These are phyloP conservation scores for Anableps anableps DNA, from an alignment of 2,797 vertebrate genomes.

Conservation along the genomic window DNA sequence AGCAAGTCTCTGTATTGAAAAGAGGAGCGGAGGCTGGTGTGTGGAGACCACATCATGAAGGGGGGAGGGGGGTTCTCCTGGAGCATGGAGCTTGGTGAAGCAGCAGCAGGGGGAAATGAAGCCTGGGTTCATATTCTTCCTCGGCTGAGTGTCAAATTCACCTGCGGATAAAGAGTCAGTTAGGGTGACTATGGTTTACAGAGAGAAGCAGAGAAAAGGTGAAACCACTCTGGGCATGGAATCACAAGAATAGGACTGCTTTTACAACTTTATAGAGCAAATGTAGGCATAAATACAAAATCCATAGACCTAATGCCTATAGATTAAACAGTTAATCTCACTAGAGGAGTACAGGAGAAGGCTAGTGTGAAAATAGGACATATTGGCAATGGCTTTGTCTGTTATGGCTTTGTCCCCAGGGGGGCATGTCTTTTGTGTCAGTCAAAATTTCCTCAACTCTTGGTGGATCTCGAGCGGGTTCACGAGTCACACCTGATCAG, in stretches of 20 bases:
- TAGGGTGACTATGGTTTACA: constrained; percentile 30
- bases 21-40: constrained; percentile 23
- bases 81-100: constrained; percentile 41
- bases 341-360: background rate
- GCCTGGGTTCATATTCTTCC: constrained; percentile 37
- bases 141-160: constrained; percentile 64
- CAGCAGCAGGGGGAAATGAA: constrained; percentile 33
- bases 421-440: background rate
- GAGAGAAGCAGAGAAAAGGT: constrained; percentile 8
- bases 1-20: constrained; percentile 63
- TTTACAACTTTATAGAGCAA: background rate
- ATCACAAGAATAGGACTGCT: constrained; percentile 2
- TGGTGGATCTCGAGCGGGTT: background rate
- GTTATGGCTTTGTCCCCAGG: background rate
- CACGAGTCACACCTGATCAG: background rate
- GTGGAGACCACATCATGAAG: constrained; percentile 41
- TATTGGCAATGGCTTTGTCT: background rate
- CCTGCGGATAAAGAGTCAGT: constrained; percentile 67
- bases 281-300: background rate
- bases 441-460: background rate
- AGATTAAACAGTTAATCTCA: background rate
- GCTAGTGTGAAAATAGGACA: background rate
- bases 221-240: constrained; percentile 6
- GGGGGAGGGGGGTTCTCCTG: constrained; percentile 42
- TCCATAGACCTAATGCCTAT: background rate